phyloP scores from a whole-genome alignment of 2,113 vertebrate genomes.

The Cyphotilapia sp. region DNA sequence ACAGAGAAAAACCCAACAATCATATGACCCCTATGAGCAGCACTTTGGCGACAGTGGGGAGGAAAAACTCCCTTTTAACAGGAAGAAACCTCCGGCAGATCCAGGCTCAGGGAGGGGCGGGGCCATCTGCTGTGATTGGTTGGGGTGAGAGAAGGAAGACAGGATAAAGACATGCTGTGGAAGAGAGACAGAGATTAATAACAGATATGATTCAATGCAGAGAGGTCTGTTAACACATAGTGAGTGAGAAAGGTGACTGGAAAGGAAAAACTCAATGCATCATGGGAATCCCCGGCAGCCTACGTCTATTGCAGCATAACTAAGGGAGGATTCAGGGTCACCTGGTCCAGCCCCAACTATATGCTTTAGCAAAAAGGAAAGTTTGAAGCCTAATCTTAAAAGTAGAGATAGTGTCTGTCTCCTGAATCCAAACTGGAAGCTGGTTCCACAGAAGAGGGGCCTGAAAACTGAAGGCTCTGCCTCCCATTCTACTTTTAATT shows the following conservation, averaged over 20 bases:
- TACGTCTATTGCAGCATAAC: neutral
- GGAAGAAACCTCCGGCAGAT: too few species aligned
- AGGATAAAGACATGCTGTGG: neutral
- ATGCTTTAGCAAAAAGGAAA: neutral
- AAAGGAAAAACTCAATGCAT: neutral
- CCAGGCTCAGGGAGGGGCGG: too few species aligned
- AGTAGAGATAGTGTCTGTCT: neutral
- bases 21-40: too few species aligned
- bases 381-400: accelerated
- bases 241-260: neutral
- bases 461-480: neutral
- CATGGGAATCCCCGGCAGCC: neutral
- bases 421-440: neutral
- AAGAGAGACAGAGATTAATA: neutral
- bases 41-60: too few species aligned
- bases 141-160: too few species aligned
- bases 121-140: too few species aligned
- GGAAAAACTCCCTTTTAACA: too few species aligned
- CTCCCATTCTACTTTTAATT: neutral
- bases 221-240: accelerated
- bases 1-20: too few species aligned
- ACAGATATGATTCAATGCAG: accelerated
- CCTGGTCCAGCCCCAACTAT: neutral
- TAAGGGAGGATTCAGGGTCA: neutral
- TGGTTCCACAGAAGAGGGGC: neutral